phyloP scores from a whole-genome alignment of 2,888 invertebrate species.

The Xanthia icteritia region DNA sequence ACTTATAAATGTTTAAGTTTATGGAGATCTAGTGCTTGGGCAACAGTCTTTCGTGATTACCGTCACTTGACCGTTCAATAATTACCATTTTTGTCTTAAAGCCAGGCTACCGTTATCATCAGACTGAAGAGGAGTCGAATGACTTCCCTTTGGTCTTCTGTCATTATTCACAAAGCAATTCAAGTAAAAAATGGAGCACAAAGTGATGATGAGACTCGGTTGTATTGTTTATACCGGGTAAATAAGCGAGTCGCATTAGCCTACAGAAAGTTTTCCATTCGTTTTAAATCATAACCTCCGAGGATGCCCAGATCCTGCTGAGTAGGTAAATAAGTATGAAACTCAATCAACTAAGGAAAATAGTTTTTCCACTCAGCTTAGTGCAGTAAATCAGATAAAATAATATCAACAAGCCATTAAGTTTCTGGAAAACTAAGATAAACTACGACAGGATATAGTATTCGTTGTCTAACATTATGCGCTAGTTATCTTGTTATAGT shows the following conservation, averaged over 20 bases:
- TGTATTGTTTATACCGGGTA: neutral
- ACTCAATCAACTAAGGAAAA: neutral
- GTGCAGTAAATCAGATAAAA: constrained; percentile 6
- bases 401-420: neutral
- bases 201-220: neutral
- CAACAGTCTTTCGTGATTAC: neutral
- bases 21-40: neutral
- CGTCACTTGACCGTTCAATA: neutral
- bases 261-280: neutral
- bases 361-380: too few relatives aligned
- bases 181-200: neutral
- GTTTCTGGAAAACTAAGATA: neutral
- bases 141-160: too few relatives aligned
- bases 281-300: neutral
- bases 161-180: neutral
- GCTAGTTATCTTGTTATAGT: neutral
- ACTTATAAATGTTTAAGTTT: neutral
- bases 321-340: neutral
- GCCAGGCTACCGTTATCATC: neutral
- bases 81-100: neutral
- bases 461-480: neutral
- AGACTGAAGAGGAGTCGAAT: too few relatives aligned
- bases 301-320: neutral
- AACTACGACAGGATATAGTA: neutral
- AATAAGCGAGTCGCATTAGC: neutral